Evolutionary conservation across 2,888 invertebrate species (phyloP).

Genomic region (Dynastes tityus): DNA sequence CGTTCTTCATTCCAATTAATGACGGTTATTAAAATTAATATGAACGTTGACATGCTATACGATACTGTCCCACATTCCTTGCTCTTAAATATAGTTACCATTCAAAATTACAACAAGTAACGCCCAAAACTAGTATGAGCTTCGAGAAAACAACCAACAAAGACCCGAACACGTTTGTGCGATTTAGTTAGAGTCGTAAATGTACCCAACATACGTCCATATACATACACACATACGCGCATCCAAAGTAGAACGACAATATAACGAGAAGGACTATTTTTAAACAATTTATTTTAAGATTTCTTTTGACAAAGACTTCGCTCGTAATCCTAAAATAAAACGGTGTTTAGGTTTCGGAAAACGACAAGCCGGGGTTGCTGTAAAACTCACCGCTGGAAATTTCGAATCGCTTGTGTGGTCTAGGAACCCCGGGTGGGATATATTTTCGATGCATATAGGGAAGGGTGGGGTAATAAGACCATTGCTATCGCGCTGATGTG

Average conservation of each 20-base stretch:
- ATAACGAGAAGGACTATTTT: conserved; percentile 36
- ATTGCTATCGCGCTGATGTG: conserved; percentile 32
- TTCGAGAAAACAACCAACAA: too few relatives aligned
- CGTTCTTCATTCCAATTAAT: too few relatives aligned
- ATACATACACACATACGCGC: neutral
- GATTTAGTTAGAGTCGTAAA: too few relatives aligned
- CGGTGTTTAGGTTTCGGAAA: conserved; percentile 42
- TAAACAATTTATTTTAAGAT: conserved; percentile 28
- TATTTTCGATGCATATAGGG: conserved; percentile 29
- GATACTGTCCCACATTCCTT: too few relatives aligned
- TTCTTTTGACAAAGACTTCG: conserved; percentile 44
- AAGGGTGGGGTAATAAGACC: conserved; percentile 38
- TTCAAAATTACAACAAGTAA: too few relatives aligned
- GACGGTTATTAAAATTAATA: too few relatives aligned
- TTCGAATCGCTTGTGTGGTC: conserved; percentile 47
- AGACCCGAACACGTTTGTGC: too few relatives aligned
- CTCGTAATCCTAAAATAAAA: conserved; percentile 43
- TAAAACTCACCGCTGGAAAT: conserved; percentile 46
- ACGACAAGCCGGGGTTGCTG: conserved; percentile 40
- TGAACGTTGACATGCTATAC: too few relatives aligned
- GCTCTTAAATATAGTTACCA: too few relatives aligned
- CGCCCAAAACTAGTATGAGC: too few relatives aligned
- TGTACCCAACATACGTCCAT: neutral
- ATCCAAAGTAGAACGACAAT: conserved; percentile 13
- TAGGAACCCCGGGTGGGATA: conserved; percentile 46